Conservation (phyloP, 1,140 invertebrate species). For the Sinonovacula constricta region DNA sequence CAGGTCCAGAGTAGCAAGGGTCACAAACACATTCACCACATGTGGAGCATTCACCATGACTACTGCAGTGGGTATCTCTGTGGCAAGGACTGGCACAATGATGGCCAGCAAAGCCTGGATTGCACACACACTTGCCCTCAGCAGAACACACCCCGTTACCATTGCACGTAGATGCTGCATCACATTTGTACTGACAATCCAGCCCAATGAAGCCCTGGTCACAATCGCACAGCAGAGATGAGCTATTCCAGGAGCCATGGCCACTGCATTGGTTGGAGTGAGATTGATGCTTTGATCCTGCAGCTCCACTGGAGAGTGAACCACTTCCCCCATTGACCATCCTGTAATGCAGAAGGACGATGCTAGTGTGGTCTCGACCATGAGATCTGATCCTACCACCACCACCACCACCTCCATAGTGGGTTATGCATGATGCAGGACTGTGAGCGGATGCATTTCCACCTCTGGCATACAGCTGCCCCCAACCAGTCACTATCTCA, state of each 20-base stretch:
- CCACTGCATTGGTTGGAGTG: constrained; percentile 56
- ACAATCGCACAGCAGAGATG: constrained; percentile 52
- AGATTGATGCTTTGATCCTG: constrained; percentile 46
- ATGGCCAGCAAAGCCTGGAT: constrained; percentile 62
- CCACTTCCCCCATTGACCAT: constrained; percentile 48
- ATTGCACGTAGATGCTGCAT: constrained; percentile 46
- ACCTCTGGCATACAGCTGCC: constrained; percentile 58
- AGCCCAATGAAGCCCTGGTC: constrained; percentile 54
- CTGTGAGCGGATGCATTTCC: constrained; percentile 38
- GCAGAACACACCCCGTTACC: constrained; percentile 62
- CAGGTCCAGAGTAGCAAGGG: constrained; percentile 65
- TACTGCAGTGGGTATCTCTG: constrained; percentile 57
- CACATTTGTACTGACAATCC: constrained; percentile 66
- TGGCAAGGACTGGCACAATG: constrained; percentile 65
- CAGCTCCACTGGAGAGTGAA: constrained; percentile 11
- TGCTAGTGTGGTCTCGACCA: constrained; percentile 55
- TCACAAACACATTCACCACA: constrained; percentile 67
- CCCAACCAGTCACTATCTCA: constrained; percentile 65
- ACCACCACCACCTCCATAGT: constrained; percentile 63
- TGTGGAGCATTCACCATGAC: constrained; percentile 62
- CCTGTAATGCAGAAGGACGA: constrained; percentile 54
- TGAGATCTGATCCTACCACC: constrained; percentile 66
- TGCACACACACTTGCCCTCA: constrained; percentile 62
- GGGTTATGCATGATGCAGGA: constrained; percentile 40
- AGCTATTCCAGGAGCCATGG: constrained; percentile 54